These are phyloP conservation scores for Lomographa bimaculata DNA, from an alignment of 2,888 invertebrate genomes.

Conservation along the genomic window DNA sequence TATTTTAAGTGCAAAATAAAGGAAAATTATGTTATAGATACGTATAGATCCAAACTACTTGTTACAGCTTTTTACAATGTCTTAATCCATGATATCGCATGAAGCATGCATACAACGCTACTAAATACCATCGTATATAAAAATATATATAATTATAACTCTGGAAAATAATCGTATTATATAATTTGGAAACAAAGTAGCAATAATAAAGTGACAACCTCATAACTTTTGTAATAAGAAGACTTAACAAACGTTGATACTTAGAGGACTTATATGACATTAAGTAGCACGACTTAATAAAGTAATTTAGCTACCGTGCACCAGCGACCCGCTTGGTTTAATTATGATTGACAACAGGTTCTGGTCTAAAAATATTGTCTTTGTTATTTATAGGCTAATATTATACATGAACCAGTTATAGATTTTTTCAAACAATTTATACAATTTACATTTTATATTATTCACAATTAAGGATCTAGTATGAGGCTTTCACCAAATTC, in stretches of 20 bases:
- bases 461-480: not conserved
- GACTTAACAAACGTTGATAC: too few species aligned
- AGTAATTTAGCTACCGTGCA: too few species aligned
- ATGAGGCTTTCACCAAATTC: conserved; percentile 11
- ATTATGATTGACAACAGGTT: too few species aligned
- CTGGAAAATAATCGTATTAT: conserved; percentile 14
- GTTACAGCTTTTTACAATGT: conserved; percentile 79
- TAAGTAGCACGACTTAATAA: too few species aligned
- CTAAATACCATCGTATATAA: not conserved
- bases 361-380: too few species aligned
- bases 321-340: too few species aligned
- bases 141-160: conserved; percentile 1
- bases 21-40: conserved; percentile 60
- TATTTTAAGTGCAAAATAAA: conserved; percentile 58
- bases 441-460: too few species aligned
- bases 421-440: too few species aligned
- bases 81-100: conserved; percentile 69
- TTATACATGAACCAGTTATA: too few species aligned
- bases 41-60: conserved; percentile 52
- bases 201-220: conserved; percentile 2
- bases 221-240: too few species aligned
- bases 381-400: too few species aligned
- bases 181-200: conserved; percentile 7
- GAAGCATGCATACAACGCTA: conserved; percentile 54
- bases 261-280: too few species aligned